phyloP scores from a whole-genome alignment of 1,140 invertebrate species.

The Globodera rostochiensis region DNA sequence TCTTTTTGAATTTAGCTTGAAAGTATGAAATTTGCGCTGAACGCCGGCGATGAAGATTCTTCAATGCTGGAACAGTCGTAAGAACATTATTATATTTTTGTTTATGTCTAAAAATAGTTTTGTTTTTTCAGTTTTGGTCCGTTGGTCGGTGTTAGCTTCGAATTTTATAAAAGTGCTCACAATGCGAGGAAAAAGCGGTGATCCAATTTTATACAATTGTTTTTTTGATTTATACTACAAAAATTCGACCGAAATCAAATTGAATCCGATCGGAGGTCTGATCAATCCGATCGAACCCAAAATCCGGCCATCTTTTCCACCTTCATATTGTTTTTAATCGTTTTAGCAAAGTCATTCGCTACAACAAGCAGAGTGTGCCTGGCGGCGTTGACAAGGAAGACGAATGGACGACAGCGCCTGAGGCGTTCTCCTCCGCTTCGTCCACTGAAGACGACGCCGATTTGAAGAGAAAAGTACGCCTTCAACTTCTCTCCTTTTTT shows the following conservation, averaged over 20 bases:
- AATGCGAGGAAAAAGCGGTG: background rate
- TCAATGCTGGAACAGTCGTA: background rate
- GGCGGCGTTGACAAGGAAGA: background rate
- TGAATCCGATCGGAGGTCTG: no score
- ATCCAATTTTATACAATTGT: background rate
- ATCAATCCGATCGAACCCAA: no score
- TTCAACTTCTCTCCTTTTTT: constrained; percentile 11
- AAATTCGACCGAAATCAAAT: no score
- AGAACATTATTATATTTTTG: background rate
- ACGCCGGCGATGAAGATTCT: constrained; percentile 10
- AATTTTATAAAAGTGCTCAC: background rate
- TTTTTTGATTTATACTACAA: no score
- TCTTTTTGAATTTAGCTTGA: constrained; percentile 33
- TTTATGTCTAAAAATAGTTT: background rate
- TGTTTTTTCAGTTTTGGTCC: background rate
- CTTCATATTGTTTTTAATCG: no score
- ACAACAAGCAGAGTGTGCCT: background rate
- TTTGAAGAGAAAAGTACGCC: background rate
- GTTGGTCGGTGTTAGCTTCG: background rate
- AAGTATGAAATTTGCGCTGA: constrained; percentile 21
- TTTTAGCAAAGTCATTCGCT: background rate
- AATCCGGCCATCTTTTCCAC: no score
- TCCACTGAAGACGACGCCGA: background rate
- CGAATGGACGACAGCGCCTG: background rate
- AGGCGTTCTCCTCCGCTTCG: background rate